Conservation (phyloP, 2,113 vertebrate genomes). For the Salminus brasiliensis region DNA sequence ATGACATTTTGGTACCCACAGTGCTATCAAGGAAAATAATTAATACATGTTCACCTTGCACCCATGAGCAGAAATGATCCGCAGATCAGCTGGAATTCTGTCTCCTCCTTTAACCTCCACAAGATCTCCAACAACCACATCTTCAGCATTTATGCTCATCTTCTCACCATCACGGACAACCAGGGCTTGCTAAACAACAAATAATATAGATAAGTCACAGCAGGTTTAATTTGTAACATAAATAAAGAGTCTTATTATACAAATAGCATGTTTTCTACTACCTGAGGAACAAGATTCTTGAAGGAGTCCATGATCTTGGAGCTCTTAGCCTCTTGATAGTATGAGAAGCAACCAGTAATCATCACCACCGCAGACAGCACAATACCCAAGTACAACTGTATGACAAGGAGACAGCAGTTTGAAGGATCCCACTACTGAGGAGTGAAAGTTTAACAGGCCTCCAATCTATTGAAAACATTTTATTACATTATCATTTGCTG, state of each 20-base stretch:
- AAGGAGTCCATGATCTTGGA: constrained; percentile 99
- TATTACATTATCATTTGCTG: constrained; percentile 92
- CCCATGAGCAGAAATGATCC: constrained; percentile 93
- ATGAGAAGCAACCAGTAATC: constrained; percentile 98
- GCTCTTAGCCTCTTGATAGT: constrained; percentile 98
- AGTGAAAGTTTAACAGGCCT: background rate
- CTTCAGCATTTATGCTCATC: constrained; percentile 90
- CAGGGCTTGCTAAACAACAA: constrained; percentile 86
- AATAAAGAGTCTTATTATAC: background rate
- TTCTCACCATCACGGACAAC: constrained; percentile 95
- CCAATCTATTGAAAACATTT: background rate
- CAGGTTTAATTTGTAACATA: background rate
- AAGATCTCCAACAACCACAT: constrained; percentile 90
- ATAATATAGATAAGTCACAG: background rate
- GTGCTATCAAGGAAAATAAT: too few relatives aligned
- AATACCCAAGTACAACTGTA: constrained; percentile 89
- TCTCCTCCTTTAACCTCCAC: constrained; percentile 98
- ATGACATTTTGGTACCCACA: background rate
- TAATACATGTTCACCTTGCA: constrained; percentile 83
- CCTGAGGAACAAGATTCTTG: constrained; percentile 98
- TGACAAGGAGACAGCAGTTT: background rate
- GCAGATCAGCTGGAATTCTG: constrained; percentile 92
- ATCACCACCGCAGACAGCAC: constrained; percentile 94
- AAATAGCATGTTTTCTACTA: constrained; percentile 59
- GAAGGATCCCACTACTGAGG: background rate